These are phyloP conservation scores for Zhuqinia jingwanae DNA, from an alignment of 2,888 invertebrate species.

Conservation along the genomic window DNA sequence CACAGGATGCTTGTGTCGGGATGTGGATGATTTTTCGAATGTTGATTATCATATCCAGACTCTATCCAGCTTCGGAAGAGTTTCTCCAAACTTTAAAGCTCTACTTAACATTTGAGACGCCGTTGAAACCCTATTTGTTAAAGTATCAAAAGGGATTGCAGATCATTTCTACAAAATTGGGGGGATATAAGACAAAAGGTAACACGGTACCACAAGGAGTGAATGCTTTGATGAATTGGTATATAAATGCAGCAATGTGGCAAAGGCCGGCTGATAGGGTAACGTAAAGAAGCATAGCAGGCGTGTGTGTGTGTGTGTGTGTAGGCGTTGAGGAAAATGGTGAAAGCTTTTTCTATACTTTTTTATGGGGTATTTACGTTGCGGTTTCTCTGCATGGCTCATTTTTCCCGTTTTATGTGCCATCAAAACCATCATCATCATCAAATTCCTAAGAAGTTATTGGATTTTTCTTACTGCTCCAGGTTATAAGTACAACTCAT, in stretches of 20 bases:
- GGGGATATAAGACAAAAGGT: conserved; percentile 56
- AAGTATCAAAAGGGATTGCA: conserved; percentile 55
- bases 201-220: conserved; percentile 68
- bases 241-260: conserved; percentile 57
- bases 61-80: conserved; percentile 56
- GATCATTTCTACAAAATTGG: conserved; percentile 63
- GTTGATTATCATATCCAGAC: conserved; percentile 70
- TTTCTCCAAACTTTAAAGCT: conserved; percentile 62
- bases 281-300: conserved; percentile 45
- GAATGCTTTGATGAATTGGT: conserved; percentile 62
- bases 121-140: conserved; percentile 47
- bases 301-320: too few species aligned
- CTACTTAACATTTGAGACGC: conserved; percentile 63
- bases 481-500: too few species aligned
- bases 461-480: too few species aligned
- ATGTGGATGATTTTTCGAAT: conserved; percentile 74
- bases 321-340: too few species aligned
- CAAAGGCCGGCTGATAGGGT: conserved; percentile 68
- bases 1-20: conserved; percentile 67
- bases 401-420: too few species aligned
- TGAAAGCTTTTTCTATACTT: too few species aligned
- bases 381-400: too few species aligned
- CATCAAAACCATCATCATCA: too few species aligned
- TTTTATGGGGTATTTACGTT: too few species aligned
- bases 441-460: too few species aligned